Base-by-base conservation (phyloP, 2,113 vertebrate genomes). In the Syngnathus scovelli region DNA sequence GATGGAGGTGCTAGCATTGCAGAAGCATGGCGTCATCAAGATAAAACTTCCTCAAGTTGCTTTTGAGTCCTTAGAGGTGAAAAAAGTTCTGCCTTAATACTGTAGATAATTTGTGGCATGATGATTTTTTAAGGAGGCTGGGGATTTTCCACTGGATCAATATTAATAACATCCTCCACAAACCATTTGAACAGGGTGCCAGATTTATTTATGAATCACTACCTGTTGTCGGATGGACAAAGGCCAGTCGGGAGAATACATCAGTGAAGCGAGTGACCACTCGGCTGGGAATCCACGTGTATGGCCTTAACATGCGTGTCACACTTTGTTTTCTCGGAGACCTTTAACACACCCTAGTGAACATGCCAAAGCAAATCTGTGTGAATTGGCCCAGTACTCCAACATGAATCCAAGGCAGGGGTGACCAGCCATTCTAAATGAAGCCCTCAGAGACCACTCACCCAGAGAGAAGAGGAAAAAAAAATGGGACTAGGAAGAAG, bases 361-460 rank as follows among this genome's bases (percentile, higher is more conserved):
- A 86, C 84, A 87, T 75, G 86, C 78, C 85, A 81, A 69, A 81
- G 79, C 82, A 86, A 90, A 90, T 90, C 85, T 81, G 77, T 82
- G 78, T 69, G 88, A 90, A 87, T 81, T 85, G 74, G 78, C 78
- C 81, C 80, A 36, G 76, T 59, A 74, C 79, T 78, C 66, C 76
- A 73, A 79, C 81, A 87, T 85, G 89, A 86, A 87, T 90, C 86
- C 88, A 78, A 79, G 76, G 69, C 71, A 77, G 79, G 80, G 82
- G 82, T 87, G 85, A 89, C 87, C 79, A 72, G 86, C 82, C 78
- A 74, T 81, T 87, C 81, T 89, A 92, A 92, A 91, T 91, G 90
- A 83, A 91, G 87, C 89, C 90, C 90, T 89, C 80, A 72, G 90
- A 89, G 91, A 90, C 88, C 56, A 71, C 80, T 88, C 86, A 85